Evolutionary conservation across 2,113 vertebrate genomes (phyloP).

Genomic region (Pica pica): DNA sequence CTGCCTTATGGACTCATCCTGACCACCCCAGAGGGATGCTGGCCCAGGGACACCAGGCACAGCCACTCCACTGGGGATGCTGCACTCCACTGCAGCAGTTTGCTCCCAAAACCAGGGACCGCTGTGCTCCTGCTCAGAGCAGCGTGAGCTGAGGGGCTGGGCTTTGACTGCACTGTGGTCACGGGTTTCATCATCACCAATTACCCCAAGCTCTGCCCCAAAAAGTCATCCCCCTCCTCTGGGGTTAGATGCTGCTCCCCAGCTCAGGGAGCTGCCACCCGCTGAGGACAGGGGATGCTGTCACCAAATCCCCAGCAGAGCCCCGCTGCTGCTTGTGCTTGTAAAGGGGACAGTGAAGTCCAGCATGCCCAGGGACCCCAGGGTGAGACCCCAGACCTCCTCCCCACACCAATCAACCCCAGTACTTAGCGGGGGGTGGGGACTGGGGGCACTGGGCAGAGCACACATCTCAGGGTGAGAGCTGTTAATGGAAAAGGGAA

Average conservation of each 20-base stretch:
- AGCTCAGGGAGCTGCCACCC: neutral
- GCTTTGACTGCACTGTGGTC: neutral
- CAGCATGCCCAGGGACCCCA: rapidly evolving
- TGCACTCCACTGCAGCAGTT: neutral
- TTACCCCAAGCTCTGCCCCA: neutral
- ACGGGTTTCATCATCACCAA: rapidly evolving
- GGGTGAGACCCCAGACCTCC: neutral
- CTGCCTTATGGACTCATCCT: neutral
- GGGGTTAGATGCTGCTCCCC: neutral
- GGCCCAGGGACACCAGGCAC: rapidly evolving
- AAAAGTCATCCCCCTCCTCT: neutral
- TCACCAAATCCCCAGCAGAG: neutral
- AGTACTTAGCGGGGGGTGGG: neutral
- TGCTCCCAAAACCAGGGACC: neutral
- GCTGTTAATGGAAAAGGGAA: slow-evolving; percentile 22
- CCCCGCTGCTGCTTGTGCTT: rapidly evolving
- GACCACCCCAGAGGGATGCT: too few species aligned
- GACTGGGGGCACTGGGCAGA: neutral
- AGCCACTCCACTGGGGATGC: neutral
- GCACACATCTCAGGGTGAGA: neutral
- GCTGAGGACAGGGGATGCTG: rapidly evolving
- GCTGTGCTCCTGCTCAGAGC: neutral
- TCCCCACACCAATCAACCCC: neutral
- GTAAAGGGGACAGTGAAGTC: neutral
- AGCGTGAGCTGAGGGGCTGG: neutral